Evolutionary conservation across 1,140 invertebrate species (phyloP), one percentile per base, ranked within the genome.

Genomic region (Alviniconcha marisindica): DNA sequence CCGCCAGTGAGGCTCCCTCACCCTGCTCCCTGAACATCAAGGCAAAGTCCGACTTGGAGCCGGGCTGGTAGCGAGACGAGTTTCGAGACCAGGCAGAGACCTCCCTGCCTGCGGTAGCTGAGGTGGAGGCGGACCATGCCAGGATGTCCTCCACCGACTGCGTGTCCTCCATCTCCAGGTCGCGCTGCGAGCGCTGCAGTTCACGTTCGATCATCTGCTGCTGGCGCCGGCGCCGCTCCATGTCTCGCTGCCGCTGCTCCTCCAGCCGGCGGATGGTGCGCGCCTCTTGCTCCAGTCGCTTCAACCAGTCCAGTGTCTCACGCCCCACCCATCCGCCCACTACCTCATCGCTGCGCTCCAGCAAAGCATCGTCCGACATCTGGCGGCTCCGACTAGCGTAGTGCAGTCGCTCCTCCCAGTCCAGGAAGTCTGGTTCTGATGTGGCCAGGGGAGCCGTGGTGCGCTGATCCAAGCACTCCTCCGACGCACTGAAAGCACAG

Each of bases 161-260:
- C 14, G 85, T 84, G 87, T 96, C 95, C 42, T 95, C 95, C 77
- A 94, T 94, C 83, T 96, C 95, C 91, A 96, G 91, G 86, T 96
- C 95, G 31, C 94, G 93, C 90, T 95, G 95, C 0, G 95, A 95
- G 87, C 93, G 92, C 84, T 94, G 94, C 93, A 94, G 95, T 84
- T 95, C 94, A 86, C 94, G 93, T 81, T 96, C 95, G 18, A 95
- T 94, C 86, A 94, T 92, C 40, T 94, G 90, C 88, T 94, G 93
- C 81, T 95, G 94, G 40, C 94, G 91, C 81, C 94, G 93, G n/a
- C 94, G 86, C 69, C 93, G 88, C 87, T 95, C 94, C 1, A 93
- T 91, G 14, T 91, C 90, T 15, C 88, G 81, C 80, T 89, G 87
- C 38, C 88, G 83, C 36, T 89, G 82, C 66, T 91, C 89, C 78